Conservation (phyloP, 1,140 invertebrate species). For the Drosophila auraria region DNA sequence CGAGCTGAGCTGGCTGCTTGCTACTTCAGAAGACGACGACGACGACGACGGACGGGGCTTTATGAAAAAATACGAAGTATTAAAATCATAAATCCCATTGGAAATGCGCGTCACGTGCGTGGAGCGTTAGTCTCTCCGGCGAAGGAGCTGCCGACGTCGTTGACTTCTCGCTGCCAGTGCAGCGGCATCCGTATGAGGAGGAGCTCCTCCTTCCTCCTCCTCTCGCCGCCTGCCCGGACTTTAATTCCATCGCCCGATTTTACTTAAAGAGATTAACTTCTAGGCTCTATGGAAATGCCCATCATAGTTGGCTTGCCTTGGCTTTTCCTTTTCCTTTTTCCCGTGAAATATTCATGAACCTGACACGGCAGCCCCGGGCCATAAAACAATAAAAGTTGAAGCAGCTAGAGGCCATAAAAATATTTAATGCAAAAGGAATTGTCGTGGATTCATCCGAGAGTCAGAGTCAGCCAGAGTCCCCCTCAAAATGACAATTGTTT, state of each 20-base stretch:
- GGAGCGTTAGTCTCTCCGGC: conserved; percentile 75
- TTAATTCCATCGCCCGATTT: conserved; percentile 71
- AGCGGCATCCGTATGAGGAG: conserved; percentile 31
- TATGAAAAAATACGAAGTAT: conserved; percentile 83
- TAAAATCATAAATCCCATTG: conserved; percentile 82
- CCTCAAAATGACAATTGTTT: conserved; percentile 64
- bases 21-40: conserved; percentile 46
- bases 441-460: conserved; percentile 45
- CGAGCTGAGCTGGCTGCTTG: conserved; percentile 10
- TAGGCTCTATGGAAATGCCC: conserved; percentile 60
- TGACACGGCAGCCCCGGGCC: conserved; percentile 52
- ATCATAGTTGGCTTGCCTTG: conserved; percentile 41
- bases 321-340: conserved; percentile 52
- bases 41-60: conserved; percentile 34
- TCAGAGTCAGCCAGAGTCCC: background rate
- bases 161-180: conserved; percentile 31
- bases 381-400: conserved; percentile 77
- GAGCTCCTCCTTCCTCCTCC: conserved; percentile 2
- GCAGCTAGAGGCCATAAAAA: conserved; percentile 70
- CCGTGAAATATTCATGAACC: conserved; percentile 76
- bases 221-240: conserved; percentile 33
- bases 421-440: conserved; percentile 79
- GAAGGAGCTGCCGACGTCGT: conserved; percentile 70
- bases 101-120: conserved; percentile 79
- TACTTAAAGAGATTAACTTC: conserved; percentile 81